A percentile compares a stretch with the other conserved stretches of the same genome.
Conservation (phyloP, 2,888 invertebrate genomes). For the Choreutis nemorana region DNA sequence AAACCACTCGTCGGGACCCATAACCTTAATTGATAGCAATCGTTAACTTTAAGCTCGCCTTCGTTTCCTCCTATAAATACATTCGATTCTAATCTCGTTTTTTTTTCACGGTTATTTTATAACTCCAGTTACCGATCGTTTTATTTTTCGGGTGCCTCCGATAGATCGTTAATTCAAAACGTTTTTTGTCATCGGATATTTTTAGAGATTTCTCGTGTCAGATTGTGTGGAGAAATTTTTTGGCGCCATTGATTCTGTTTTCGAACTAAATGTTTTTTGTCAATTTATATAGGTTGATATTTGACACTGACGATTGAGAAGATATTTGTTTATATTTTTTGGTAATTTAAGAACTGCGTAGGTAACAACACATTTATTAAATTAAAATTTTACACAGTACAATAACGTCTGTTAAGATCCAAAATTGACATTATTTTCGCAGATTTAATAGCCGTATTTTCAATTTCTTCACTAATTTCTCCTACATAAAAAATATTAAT, state of each 20-base stretch:
- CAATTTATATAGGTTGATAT: slow-evolving; percentile 26
- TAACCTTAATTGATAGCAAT: slow-evolving; percentile 66
- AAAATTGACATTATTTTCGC: too few species aligned
- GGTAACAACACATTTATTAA: too few species aligned
- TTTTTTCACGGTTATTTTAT: slow-evolving; percentile 53
- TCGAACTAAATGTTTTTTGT: slow-evolving; percentile 35
- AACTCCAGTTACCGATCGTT: slow-evolving; percentile 37
- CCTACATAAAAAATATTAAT: too few species aligned
- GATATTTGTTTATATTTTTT: too few species aligned
- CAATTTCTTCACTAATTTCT: too few species aligned
- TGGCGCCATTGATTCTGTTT: slow-evolving; percentile 44
- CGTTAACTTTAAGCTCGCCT: slow-evolving; percentile 60
- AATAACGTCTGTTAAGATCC: too few species aligned
- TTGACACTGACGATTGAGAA: too few species aligned
- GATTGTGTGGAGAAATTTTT: slow-evolving; percentile 37
- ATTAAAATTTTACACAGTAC: too few species aligned
- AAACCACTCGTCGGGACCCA: slow-evolving; percentile 43
- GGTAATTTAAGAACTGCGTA: too few species aligned
- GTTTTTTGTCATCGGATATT: slow-evolving; percentile 63
- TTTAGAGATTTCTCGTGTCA: slow-evolving; percentile 36
- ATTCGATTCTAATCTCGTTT: slow-evolving; percentile 51
- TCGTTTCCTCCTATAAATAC: slow-evolving; percentile 50
- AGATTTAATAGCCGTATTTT: too few species aligned
- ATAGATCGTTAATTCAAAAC: slow-evolving; percentile 57
- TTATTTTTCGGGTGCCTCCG: slow-evolving; percentile 62